Evolutionary conservation across 2,888 invertebrate species (phyloP).

Genomic region (Tipula confusa): DNA sequence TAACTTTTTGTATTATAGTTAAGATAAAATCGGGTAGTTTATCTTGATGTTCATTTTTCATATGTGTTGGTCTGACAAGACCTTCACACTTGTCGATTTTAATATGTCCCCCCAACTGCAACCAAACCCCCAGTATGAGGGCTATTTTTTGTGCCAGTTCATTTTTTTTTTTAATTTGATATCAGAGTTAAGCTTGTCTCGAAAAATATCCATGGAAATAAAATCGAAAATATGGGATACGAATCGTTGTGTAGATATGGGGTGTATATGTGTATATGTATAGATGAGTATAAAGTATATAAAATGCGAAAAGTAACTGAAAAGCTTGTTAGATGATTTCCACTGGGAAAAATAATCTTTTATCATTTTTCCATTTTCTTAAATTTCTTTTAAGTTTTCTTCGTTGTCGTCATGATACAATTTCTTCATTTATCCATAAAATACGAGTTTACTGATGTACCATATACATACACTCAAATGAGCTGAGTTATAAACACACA

Average conservation of each 20-base stretch:
- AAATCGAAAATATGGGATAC: background rate
- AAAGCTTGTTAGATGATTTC: background rate
- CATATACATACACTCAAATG: background rate
- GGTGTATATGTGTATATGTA: too few species aligned
- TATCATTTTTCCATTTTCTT: background rate
- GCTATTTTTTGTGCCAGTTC: too few species aligned
- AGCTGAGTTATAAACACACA: background rate
- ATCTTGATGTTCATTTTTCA: too few species aligned
- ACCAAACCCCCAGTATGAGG: too few species aligned
- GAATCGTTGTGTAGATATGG: background rate
- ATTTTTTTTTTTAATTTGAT: background rate
- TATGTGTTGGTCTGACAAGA: too few species aligned
- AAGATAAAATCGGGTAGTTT: too few species aligned
- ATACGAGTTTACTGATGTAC: too few species aligned
- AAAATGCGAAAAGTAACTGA: background rate
- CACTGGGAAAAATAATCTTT: background rate
- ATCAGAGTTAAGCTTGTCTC: background rate
- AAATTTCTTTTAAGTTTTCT: too few species aligned
- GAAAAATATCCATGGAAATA: background rate
- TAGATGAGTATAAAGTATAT: too few species aligned
- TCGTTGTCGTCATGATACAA: background rate
- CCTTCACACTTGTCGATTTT: too few species aligned
- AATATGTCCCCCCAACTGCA: too few species aligned
- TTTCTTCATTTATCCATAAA: background rate
- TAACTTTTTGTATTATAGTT: too few species aligned